Conservation (phyloP, 30 jellyfish, hydroid and myxozoan genomes). For the Turritopsis rubra region DNA sequence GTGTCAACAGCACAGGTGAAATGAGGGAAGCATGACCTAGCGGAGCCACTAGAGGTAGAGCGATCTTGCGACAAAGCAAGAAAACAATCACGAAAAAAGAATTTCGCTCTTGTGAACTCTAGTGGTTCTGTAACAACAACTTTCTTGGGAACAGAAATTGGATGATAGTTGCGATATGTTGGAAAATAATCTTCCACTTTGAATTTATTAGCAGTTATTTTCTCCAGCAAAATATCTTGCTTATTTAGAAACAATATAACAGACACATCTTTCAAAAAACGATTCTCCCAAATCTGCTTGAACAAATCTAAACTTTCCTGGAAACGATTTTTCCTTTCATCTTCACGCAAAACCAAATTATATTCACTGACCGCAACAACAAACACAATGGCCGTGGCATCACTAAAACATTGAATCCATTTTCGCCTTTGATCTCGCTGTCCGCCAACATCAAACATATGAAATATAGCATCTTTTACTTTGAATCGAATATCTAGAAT, state of each 20-base stretch:
- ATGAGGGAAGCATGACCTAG: constrained; percentile 70
- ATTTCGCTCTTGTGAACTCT: constrained; percentile 79
- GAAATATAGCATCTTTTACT: constrained; percentile 65
- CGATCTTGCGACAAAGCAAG: constrained; percentile 45
- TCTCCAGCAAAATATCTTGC: constrained; percentile 68
- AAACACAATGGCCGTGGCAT: constrained; percentile 88
- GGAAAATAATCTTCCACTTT: constrained; percentile 84
- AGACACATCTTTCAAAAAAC: constrained; percentile 73
- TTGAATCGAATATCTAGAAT: constrained; percentile 61
- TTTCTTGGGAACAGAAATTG: constrained; percentile 24
- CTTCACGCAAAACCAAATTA: constrained; percentile 77
- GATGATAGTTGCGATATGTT: constrained; percentile 38
- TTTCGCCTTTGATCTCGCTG: constrained; percentile 95
- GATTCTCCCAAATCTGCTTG: constrained; percentile 71
- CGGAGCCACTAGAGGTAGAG: constrained; percentile 41
- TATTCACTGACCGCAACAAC: constrained; percentile 82
- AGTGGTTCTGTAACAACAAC: constrained; percentile 36
- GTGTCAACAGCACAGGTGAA: constrained; percentile 98
- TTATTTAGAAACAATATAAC: constrained; percentile 72
- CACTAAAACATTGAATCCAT: constrained; percentile 95
- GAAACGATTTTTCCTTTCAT: constrained; percentile 65
- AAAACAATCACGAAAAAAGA: constrained; percentile 69
- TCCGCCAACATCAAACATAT: constrained; percentile 98
- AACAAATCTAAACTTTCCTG: constrained; percentile 74
- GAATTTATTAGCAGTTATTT: constrained; percentile 57